A percentile compares a stretch with the other conserved stretches of the same genome.
These are phyloP conservation scores for pig (Sus scrofa) DNA, from an alignment of 2,113 vertebrate genomes.

Conservation along the genomic window T2T-Sscrofa CM000821.6:13568501-13569000, in stretches of 20 bases:
- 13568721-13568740: background rate
- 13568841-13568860: background rate
- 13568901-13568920: rapidly evolving
- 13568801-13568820: too few relatives aligned
- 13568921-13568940: background rate
- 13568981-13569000: background rate
- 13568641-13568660: background rate
- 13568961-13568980: background rate
- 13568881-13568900: too few relatives aligned
- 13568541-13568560: background rate
- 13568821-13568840: background rate
- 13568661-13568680: background rate
- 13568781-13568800: background rate
- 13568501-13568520: background rate
- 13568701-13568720: background rate
- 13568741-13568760: rapidly evolving
- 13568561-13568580: background rate
- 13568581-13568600: background rate
- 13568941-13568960: background rate
- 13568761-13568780: background rate
- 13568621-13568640: background rate
- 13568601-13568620: background rate
- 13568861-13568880: background rate
- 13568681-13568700: background rate
- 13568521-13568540: background rate